Percentiles rank a stretch among this genome's conserved stretches.
Evolutionary conservation across 2,113 vertebrate genomes (phyloP).

Genomic region (Lophius piscatorius): DNA sequence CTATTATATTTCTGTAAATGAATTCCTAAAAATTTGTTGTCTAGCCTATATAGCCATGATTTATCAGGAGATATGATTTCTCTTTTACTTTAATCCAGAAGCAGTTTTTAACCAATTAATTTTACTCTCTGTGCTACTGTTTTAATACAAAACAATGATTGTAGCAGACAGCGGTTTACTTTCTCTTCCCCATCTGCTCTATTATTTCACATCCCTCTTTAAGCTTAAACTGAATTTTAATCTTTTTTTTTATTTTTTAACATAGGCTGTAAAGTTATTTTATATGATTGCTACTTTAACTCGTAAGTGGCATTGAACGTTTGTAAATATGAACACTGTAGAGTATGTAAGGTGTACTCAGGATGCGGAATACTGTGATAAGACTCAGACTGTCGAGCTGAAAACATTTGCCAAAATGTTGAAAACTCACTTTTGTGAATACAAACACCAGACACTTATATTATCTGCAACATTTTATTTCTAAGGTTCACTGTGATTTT

Average conservation of each 20-base stretch:
- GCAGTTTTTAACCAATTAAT: background rate
- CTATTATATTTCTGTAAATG: constrained; percentile 1
- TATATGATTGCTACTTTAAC: background rate
- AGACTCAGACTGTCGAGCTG: constrained; percentile 10
- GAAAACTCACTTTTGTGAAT: background rate
- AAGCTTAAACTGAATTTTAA: constrained; percentile 8
- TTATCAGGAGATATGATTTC: no score
- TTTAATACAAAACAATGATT: constrained; percentile 5
- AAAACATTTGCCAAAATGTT: constrained; percentile 8
- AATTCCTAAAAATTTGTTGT: background rate
- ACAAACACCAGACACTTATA: background rate
- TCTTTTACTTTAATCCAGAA: no score
- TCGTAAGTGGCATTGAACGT: background rate
- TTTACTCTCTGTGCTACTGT: background rate
- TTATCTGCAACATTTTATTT: no score
- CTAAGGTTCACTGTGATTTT: background rate
- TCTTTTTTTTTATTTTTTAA: constrained; percentile 15
- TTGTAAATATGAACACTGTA: background rate
- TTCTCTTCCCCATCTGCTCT: background rate
- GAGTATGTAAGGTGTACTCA: constrained; percentile 26
- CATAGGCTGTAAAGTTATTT: background rate
- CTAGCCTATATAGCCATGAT: no score
- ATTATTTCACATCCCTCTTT: background rate
- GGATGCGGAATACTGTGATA: constrained; percentile 53
- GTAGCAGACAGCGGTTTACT: constrained; percentile 3